Conservation (phyloP, 1,140 invertebrate species). For the Triops cancriformis region DNA sequence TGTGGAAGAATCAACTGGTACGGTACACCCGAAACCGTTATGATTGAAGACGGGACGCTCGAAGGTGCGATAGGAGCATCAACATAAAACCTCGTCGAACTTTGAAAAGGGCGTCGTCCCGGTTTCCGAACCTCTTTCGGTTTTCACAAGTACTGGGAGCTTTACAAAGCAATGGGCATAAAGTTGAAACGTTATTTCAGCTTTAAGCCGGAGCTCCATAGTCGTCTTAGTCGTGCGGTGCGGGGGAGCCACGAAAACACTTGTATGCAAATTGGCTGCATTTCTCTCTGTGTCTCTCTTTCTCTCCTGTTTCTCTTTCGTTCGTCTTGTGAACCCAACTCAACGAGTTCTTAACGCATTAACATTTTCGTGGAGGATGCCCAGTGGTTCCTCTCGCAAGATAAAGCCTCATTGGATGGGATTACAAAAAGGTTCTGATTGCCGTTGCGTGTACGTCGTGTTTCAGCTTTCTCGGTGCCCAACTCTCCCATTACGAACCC, state of each 20-base stretch:
- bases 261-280: conserved; percentile 6
- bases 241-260: neutral
- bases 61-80: too few species aligned
- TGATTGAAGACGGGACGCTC: too few species aligned
- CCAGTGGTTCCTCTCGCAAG: neutral
- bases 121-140: neutral
- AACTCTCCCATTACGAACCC: neutral
- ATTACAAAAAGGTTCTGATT: neutral
- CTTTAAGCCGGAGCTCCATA: conserved; percentile 16
- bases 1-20: too few species aligned
- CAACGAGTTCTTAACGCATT: conserved; percentile 6
- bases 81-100: too few species aligned
- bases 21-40: too few species aligned
- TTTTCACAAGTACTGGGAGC: neutral
- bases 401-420: neutral
- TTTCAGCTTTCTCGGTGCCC: neutral
- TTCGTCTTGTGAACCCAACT: neutral
- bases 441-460: neutral
- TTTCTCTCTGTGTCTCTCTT: conserved; percentile 18
- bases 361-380: neutral
- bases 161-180: neutral
- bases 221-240: neutral
- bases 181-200: neutral
- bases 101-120: too few species aligned
- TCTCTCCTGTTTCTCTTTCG: conserved; percentile 11